A percentile compares a stretch with the other conserved stretches of the same genome.
These are phyloP conservation scores for Acinonyx jubatus DNA, from an alignment of 2,113 vertebrate species.

Conservation along the genomic window DNA sequence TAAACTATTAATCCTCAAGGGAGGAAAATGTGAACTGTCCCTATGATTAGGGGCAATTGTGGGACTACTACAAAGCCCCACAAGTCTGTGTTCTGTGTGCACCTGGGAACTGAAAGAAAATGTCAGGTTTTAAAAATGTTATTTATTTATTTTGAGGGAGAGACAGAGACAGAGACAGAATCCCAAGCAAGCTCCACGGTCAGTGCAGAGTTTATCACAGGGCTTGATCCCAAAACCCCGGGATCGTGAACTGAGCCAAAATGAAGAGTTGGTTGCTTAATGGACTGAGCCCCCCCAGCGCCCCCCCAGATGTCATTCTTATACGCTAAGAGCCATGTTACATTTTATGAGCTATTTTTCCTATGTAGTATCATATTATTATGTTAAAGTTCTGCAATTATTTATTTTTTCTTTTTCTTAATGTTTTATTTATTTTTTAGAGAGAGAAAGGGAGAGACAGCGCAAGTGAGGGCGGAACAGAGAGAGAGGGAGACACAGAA, in stretches of 20 bases:
- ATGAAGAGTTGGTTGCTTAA: too few species aligned
- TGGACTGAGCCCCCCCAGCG: fast-evolving
- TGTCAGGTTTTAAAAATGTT: too few species aligned
- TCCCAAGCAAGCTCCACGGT: too few species aligned
- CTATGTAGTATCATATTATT: background rate
- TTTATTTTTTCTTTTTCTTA: background rate
- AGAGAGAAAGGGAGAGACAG: too few species aligned
- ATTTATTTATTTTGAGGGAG: too few species aligned
- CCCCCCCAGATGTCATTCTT: background rate
- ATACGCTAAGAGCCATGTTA: background rate
- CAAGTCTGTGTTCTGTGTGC: background rate
- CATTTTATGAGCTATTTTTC: background rate
- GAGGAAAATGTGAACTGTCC: background rate
- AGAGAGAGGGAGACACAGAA: too few species aligned
- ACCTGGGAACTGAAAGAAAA: background rate
- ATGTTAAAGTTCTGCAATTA: background rate
- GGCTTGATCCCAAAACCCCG: too few species aligned
- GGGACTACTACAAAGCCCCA: background rate
- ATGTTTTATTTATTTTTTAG: too few species aligned
- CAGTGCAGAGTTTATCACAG: too few species aligned
- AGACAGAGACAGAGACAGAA: too few species aligned
- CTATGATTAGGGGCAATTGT: background rate
- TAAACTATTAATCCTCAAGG: background rate
- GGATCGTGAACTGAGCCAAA: too few species aligned
- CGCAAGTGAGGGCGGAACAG: too few species aligned